Conservation (phyloP, 2,797 vertebrate genomes). For the Kryptopterus vitreolus region DNA sequence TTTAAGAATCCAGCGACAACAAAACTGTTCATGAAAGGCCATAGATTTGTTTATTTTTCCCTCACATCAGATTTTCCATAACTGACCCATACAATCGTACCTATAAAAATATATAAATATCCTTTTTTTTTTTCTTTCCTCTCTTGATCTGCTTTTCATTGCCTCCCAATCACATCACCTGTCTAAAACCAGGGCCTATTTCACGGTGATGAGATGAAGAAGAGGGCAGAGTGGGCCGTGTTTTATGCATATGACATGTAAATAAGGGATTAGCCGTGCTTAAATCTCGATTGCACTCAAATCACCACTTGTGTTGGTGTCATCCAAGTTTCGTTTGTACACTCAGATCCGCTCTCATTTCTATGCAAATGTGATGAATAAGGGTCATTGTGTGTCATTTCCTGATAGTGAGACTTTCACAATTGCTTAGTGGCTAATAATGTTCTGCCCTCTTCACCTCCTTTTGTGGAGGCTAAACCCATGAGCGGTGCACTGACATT, state of each 20-base stretch:
- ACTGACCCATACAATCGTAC: background rate
- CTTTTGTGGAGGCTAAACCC: background rate
- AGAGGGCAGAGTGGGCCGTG: background rate
- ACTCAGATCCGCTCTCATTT: background rate
- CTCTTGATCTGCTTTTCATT: too few relatives aligned
- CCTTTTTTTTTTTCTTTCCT: slow-evolving; percentile 1
- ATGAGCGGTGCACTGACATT: background rate
- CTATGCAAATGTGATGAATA: background rate
- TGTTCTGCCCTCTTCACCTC: background rate
- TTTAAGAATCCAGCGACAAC: too few relatives aligned
- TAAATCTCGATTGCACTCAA: slow-evolving; percentile 3
- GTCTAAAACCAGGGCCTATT: background rate
- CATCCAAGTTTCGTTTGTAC: background rate
- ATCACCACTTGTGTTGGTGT: background rate
- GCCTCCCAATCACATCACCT: background rate
- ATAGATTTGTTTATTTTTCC: background rate
- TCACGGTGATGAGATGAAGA: background rate
- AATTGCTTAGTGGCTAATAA: background rate
- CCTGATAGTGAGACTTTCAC: background rate
- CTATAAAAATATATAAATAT: background rate
- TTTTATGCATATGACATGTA: slow-evolving; percentile 5
- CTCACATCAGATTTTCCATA: background rate
- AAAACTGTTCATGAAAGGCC: too few relatives aligned
- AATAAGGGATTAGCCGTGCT: background rate
- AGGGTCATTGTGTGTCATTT: slow-evolving; percentile 2